A percentile compares a stretch with the other conserved stretches of the same genome.
These are phyloP conservation scores for Macrobrachium rosenbergii DNA, from an alignment of 1,140 invertebrate species.

Conservation along the genomic window DNA sequence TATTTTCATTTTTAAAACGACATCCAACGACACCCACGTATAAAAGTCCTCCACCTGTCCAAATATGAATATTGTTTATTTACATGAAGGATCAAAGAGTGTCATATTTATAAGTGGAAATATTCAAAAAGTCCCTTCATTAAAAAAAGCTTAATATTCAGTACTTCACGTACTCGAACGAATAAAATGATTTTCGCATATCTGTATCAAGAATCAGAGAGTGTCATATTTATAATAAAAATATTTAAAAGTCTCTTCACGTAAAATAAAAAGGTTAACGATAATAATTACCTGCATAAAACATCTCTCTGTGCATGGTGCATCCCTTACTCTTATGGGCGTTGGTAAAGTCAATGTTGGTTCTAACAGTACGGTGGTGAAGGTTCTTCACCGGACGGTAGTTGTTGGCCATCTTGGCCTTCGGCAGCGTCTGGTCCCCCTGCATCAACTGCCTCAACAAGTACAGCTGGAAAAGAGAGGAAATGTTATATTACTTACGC, in stretches of 20 bases:
- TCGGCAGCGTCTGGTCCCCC: slow-evolving; percentile 85
- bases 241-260: neutral
- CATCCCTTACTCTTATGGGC: slow-evolving; percentile 83
- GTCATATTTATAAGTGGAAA: too few relatives aligned
- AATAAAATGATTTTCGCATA: too few relatives aligned
- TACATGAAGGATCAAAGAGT: too few relatives aligned
- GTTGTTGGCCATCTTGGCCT: slow-evolving; percentile 93
- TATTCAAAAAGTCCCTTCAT: too few relatives aligned
- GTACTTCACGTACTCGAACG: too few relatives aligned
- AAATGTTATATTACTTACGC: neutral
- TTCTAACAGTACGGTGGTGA: slow-evolving; percentile 91
- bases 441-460: slow-evolving; percentile 87
- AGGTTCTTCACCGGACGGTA: slow-evolving; percentile 90
- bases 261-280: too few relatives aligned
- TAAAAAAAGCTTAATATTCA: too few relatives aligned
- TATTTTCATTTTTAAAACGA: too few relatives aligned
- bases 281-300: slow-evolving; percentile 81
- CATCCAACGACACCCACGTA: too few relatives aligned
- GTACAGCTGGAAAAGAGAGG: slow-evolving; percentile 77
- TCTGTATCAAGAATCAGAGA: too few relatives aligned
- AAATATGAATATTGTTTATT: too few relatives aligned
- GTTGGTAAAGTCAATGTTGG: slow-evolving; percentile 94
- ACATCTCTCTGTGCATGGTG: slow-evolving; percentile 88
- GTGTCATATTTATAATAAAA: neutral
- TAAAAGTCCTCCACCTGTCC: too few relatives aligned